These are phyloP conservation scores for Drosophila recens DNA, from an alignment of 2,888 invertebrate genomes.

Conservation along the genomic window DNA sequence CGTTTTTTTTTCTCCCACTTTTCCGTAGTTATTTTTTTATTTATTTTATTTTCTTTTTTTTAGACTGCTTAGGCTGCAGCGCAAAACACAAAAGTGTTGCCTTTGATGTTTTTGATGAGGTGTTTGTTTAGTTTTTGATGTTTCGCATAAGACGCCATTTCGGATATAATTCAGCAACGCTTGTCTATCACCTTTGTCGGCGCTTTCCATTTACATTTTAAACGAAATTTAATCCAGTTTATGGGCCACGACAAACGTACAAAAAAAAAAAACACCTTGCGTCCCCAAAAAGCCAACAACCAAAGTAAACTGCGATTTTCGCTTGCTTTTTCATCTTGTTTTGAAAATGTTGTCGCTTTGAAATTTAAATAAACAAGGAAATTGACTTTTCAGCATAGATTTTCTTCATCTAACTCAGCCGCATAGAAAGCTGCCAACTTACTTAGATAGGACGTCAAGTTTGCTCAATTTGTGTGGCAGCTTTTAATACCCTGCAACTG, in stretches of 20 bases:
- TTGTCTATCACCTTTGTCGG: constrained; percentile 48
- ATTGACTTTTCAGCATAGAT: constrained; percentile 73
- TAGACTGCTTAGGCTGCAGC: constrained; percentile 34
- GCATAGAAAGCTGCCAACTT: constrained; percentile 8
- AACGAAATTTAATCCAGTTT: constrained; percentile 83
- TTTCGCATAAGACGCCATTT: constrained; percentile 57
- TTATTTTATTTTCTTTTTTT: constrained; percentile 6
- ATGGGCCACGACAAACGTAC: constrained; percentile 50
- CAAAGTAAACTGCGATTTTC: constrained; percentile 28
- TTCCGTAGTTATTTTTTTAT: constrained; percentile 21
- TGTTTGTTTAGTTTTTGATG: constrained; percentile 82
- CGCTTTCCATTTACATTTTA: constrained; percentile 81
- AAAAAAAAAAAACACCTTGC: constrained; percentile 35
- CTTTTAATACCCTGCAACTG: constrained; percentile 10
- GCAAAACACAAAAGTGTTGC: constrained; percentile 41
- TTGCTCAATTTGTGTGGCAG: constrained; percentile 8
- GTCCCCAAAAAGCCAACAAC: constrained; percentile 2
- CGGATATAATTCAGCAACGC: constrained; percentile 54
- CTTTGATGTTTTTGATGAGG: constrained; percentile 83
- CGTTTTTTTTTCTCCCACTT: constrained; percentile 7
- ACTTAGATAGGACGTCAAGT: neutral
- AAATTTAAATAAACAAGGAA: constrained; percentile 80
- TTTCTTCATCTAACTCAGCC: constrained; percentile 15
- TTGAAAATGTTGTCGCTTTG: constrained; percentile 49
- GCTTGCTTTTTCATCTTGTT: constrained; percentile 14